Conservation (phyloP, 1,140 invertebrate species). For the Centruroides sculpturatus region DNA sequence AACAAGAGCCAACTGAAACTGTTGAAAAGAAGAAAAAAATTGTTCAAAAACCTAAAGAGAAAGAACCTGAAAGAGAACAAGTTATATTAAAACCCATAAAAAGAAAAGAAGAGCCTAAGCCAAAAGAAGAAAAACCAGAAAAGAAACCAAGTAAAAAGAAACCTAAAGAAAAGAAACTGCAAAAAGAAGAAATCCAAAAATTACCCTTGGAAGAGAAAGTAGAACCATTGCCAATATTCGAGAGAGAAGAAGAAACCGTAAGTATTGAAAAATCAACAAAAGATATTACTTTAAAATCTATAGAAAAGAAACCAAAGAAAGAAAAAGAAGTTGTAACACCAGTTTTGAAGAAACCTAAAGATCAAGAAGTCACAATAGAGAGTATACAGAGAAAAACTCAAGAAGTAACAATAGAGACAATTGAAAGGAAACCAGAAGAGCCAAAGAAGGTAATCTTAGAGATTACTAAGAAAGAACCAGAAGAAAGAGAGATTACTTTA, state of each 20-base stretch:
- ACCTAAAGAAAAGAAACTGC: neutral
- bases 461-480: conserved; percentile 1
- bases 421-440: conserved; percentile 10
- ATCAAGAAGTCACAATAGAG: neutral
- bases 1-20: neutral
- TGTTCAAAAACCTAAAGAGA: neutral
- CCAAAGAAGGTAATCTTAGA: neutral
- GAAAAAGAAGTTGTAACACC: neutral
- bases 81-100: neutral
- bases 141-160: conserved; percentile 1
- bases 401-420: neutral
- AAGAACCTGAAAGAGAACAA: neutral
- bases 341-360: neutral
- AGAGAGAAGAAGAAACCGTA: conserved; percentile 1
- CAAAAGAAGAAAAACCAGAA: neutral
- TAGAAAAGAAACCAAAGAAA: neutral
- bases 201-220: neutral
- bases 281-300: neutral
- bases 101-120: conserved; percentile 1
- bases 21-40: conserved; percentile 2
- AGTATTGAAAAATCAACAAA: neutral
- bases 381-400: neutral
- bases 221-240: neutral
- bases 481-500: conserved; percentile 4
- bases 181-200: neutral